Percentiles rank a stretch among this genome's conserved stretches.
These are phyloP conservation scores for Drosophila pachea DNA, from an alignment of 1,140 invertebrate species.

Conservation along the genomic window DNA sequence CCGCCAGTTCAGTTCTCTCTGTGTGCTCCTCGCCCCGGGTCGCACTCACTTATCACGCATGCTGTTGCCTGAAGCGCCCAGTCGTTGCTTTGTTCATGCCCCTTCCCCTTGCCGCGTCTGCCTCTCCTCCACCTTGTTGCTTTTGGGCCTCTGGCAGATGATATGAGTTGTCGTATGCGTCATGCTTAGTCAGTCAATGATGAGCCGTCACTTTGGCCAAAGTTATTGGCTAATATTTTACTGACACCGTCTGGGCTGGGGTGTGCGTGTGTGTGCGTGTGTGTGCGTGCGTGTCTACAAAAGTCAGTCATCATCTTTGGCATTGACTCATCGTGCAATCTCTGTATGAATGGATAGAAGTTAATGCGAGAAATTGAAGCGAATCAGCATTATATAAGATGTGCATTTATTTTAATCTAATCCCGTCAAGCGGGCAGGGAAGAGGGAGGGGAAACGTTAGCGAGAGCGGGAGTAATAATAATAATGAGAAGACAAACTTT, in stretches of 20 bases:
- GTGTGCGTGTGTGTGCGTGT: neutral
- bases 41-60: conserved; percentile 40
- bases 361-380: too few relatives aligned
- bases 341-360: too few relatives aligned
- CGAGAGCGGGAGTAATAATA: conserved; percentile 46
- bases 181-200: conserved; percentile 59
- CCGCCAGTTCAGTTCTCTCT: neutral
- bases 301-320: conserved; percentile 19
- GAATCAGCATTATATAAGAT: too few relatives aligned
- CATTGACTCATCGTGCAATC: conserved; percentile 1
- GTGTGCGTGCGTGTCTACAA: neutral
- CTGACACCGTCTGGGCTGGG: neutral
- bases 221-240: conserved; percentile 35
- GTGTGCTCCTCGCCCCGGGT: conserved; percentile 6
- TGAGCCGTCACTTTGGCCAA: conserved; percentile 13
- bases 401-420: too few relatives aligned
- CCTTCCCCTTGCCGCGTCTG: neutral
- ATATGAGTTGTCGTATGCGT: conserved; percentile 44
- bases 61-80: conserved; percentile 2
- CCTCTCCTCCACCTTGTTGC: conserved; percentile 15
- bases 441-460: too few relatives aligned
- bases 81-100: neutral
- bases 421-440: too few relatives aligned
- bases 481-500: conserved; percentile 72
- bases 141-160: conserved; percentile 15